Evolutionary conservation across 2,797 vertebrate species (phyloP), one percentile per base, ranked within the genome.

Genomic region (Limosa lapponica): DNA sequence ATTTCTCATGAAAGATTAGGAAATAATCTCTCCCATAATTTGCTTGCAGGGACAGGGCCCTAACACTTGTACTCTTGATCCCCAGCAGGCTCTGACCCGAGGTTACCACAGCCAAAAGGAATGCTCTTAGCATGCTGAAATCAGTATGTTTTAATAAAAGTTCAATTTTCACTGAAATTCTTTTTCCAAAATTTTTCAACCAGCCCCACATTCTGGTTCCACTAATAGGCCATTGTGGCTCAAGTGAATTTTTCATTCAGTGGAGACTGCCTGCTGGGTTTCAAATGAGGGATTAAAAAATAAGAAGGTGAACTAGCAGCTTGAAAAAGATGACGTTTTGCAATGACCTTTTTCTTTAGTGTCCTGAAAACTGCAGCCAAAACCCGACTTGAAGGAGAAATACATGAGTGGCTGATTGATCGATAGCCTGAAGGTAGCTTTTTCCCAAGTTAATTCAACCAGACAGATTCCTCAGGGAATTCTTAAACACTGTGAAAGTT

Each of bases 391-490:
- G 62, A 58, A 2, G 4, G 62, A 91, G 37, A 86, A 79, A 62
- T 66, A 71, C 27, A 41, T 28, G 46, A 54, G 27, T 65, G 55
- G 25, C 30, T 87, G 67, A 85, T 67, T 78, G 74, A 87, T 48
- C 5, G 2, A 66, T 43, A 79, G 39, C 43, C 54, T 58, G 62
- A 92, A 90, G 82, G 65, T 41, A 66, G 22, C 24, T 79, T 92
- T 86, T 92, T 57, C 66, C 6, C 3, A 72, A 79, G 55, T 58
- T 88, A 72, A 90, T 87, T 75, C 17, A 81, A 67, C 54, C 48
- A 93, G 69, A 67, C 30, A 69, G 19, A 59, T 75, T 93, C 90
- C 81, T 89, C 51, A 48, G 82, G 70, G 86, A 95, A 69, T 90
- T 86, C 61, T 95, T 75, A 75, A 78, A 69, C 24, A 34, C n/a